A percentile compares a stretch with the other conserved stretches of the same genome.
Evolutionary conservation across 2,113 vertebrate species (phyloP).

Genomic region (Zeus faber): DNA sequence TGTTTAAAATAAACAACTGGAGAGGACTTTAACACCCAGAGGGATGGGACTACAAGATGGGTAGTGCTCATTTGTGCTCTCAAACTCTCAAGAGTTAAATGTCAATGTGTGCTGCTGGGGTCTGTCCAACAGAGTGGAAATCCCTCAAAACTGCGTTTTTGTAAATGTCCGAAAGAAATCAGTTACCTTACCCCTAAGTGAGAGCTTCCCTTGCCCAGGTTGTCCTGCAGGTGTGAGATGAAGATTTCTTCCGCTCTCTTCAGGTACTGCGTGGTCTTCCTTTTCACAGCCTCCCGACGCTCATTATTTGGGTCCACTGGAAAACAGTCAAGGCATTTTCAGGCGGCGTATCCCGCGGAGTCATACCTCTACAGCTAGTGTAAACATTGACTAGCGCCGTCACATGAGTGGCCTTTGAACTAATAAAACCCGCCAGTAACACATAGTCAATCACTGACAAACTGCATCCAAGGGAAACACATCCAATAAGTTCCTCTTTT

Average conservation of each 20-base stretch:
- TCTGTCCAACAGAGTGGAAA: too few species aligned
- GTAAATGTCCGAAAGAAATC: not conserved
- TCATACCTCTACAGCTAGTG: not conserved
- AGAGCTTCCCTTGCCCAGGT: constrained; percentile 68
- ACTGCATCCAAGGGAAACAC: not conserved
- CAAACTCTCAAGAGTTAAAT: too few species aligned
- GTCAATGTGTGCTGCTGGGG: too few species aligned
- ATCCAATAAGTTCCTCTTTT: not conserved
- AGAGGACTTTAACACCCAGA: too few species aligned
- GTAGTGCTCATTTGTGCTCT: too few species aligned
- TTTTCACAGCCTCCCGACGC: constrained; percentile 89
- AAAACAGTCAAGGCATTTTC: constrained; percentile 17
- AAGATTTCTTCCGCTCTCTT: constrained; percentile 97
- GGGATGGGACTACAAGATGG: too few species aligned
- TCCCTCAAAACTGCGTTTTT: too few species aligned
- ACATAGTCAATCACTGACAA: not conserved
- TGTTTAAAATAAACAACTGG: too few species aligned
- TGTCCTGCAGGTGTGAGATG: constrained; percentile 90
- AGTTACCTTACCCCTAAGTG: constrained; percentile 69
- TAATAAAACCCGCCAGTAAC: not conserved
- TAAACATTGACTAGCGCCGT: too few species aligned
- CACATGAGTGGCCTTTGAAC: not conserved
- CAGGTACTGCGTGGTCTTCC: constrained; percentile 95
- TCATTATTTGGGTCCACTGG: constrained; percentile 96
- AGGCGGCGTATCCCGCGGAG: not conserved